These are phyloP conservation scores for Sphecodes monilicornis DNA, from an alignment of 2,888 invertebrate species.

Conservation along the genomic window DNA sequence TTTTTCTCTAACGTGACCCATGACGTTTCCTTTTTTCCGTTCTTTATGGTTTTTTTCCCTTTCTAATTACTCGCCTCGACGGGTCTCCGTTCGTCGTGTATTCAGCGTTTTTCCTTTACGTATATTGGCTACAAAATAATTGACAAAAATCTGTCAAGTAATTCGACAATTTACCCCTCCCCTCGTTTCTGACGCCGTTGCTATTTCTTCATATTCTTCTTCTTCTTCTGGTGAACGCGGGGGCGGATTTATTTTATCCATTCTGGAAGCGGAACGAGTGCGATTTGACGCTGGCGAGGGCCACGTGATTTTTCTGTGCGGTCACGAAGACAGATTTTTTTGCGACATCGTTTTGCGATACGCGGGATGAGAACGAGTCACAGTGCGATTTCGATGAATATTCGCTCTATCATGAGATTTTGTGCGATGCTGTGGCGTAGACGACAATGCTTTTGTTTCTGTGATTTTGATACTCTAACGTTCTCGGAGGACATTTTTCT, in stretches of 20 bases:
- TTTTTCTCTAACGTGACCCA: not conserved
- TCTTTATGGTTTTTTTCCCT: not conserved
- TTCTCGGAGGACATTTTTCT: not conserved
- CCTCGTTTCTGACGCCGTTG: constrained; percentile 1
- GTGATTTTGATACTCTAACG: not conserved
- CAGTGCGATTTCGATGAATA: not conserved
- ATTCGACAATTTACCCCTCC: constrained; percentile 43
- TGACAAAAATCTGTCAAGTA: constrained; percentile 78
- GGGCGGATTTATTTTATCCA: constrained; percentile 3
- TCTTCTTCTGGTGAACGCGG: not conserved
- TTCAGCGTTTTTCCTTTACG: constrained; percentile 43
- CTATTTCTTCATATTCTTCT: not conserved
- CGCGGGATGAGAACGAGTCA: not conserved
- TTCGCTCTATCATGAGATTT: not conserved
- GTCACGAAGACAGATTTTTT: not conserved
- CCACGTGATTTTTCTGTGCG: constrained; percentile 21
- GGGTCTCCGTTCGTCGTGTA: constrained; percentile 38
- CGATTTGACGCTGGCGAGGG: constrained; percentile 55
- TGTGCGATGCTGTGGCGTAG: not conserved
- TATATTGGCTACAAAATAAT: constrained; percentile 78
- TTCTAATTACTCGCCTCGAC: constrained; percentile 20
- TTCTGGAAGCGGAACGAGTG: constrained; percentile 55
- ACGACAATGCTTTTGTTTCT: not conserved
- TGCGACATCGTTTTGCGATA: not conserved
- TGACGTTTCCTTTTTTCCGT: not conserved